Conservation (phyloP, 2,888 invertebrate genomes). For the Spilosoma lubricipeda region DNA sequence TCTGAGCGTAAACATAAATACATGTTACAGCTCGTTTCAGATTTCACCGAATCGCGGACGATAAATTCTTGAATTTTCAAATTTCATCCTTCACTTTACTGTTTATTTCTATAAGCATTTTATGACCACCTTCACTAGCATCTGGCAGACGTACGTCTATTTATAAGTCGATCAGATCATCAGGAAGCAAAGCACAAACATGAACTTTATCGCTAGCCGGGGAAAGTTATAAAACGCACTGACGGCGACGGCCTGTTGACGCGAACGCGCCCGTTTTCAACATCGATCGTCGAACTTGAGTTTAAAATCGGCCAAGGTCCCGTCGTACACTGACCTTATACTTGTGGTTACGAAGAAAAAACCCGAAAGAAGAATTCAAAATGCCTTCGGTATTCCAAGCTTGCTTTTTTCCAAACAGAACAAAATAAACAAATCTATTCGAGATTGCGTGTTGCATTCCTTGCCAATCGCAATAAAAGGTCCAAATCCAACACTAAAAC, state of each 20-base stretch:
- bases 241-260: constrained; percentile 57
- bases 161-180: constrained; percentile 72
- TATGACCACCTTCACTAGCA: constrained; percentile 66
- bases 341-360: constrained; percentile 55
- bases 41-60: constrained; percentile 39
- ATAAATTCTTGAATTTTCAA: constrained; percentile 41
- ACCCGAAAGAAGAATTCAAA: constrained; percentile 50
- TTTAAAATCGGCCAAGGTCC: constrained; percentile 85
- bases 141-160: constrained; percentile 73
- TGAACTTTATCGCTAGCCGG: constrained; percentile 79
- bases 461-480: constrained; percentile 72
- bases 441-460: constrained; percentile 70
- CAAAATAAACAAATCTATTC: constrained; percentile 57
- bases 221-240: constrained; percentile 78
- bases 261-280: constrained; percentile 35
- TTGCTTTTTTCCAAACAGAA: constrained; percentile 55
- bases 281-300: constrained; percentile 77
- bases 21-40: constrained; percentile 32
- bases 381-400: constrained; percentile 46
- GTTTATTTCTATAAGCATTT: constrained; percentile 67
- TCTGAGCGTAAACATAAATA: background rate
- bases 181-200: constrained; percentile 75
- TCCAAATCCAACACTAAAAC: constrained; percentile 72
- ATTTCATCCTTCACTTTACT: constrained; percentile 44
- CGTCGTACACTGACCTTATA: constrained; percentile 72